These are phyloP conservation scores for Hozukius guyotensis DNA, from an alignment of 2,797 vertebrate species.

Conservation along the genomic window DNA sequence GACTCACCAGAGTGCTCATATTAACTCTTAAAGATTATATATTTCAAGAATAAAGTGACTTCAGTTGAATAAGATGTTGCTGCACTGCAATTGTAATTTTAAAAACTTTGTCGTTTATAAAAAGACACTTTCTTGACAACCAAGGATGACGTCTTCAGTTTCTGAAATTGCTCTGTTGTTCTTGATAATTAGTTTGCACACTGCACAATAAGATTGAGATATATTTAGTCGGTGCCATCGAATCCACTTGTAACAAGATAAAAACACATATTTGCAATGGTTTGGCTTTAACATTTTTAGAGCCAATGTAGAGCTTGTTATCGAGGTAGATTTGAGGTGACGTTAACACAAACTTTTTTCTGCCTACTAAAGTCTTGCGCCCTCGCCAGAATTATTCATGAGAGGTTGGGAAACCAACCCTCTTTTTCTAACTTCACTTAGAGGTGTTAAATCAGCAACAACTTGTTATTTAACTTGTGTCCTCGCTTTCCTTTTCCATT, in stretches of 20 bases:
- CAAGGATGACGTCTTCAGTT: not conserved
- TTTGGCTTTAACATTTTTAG: conserved; percentile 20
- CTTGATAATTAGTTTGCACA: conserved; percentile 26
- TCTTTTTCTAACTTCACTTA: conserved; percentile 14
- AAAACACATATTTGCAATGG: not conserved
- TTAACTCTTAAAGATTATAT: not conserved
- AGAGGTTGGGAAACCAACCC: not conserved
- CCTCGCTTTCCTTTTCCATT: not conserved
- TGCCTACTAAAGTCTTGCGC: not conserved
- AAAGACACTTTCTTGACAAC: not conserved
- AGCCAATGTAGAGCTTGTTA: not conserved
- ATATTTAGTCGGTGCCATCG: not conserved
- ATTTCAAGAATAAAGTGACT: not conserved
- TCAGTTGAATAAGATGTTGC: not conserved
- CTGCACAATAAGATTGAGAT: not conserved
- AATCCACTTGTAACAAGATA: not conserved
- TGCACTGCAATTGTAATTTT: not conserved
- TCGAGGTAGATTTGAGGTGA: not conserved
- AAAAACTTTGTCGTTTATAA: not conserved
- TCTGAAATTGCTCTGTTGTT: not conserved
- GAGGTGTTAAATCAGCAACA: conserved; percentile 26
- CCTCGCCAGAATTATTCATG: not conserved
- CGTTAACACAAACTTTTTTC: not conserved
- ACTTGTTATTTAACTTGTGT: conserved; percentile 25
- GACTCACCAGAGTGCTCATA: not conserved